phyloP scores from a whole-genome alignment of 2,113 vertebrate genomes.

The Alectura lathami region DNA sequence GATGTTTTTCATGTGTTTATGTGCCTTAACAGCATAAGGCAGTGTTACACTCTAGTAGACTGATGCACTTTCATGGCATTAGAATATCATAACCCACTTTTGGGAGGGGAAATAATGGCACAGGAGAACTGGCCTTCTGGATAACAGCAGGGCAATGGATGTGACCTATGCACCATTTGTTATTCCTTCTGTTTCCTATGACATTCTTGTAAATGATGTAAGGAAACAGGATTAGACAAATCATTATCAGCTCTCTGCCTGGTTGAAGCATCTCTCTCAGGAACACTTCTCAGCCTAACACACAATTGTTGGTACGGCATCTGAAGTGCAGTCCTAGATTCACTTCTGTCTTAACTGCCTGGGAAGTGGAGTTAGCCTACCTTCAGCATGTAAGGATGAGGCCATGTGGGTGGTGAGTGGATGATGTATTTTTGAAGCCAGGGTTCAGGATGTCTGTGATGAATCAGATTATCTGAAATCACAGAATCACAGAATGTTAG shows the following conservation, averaged over 20 bases:
- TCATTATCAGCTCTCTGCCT: neutral
- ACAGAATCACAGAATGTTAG: too few species aligned
- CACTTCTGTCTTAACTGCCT: neutral
- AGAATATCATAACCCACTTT: neutral
- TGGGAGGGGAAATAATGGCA: neutral
- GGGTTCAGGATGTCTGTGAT: accelerated
- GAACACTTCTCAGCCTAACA: neutral
- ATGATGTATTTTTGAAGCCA: neutral
- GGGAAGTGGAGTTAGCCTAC: accelerated
- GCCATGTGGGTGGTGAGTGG: accelerated
- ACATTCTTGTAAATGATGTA: neutral
- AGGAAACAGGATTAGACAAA: neutral
- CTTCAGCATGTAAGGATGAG: neutral
- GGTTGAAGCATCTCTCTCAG: neutral
- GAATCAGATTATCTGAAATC: neutral
- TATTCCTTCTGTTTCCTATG: neutral
- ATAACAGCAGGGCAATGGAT: neutral
- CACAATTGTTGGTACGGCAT: neutral
- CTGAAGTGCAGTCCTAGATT: neutral
- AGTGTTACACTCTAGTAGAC: neutral
- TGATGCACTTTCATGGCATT: neutral
- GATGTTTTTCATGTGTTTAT: neutral
- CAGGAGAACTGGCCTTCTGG: neutral
- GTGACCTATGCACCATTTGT: neutral
- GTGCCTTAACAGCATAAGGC: neutral